Conservation (phyloP, 2,797 vertebrate genomes). For the Xenops minutus region DNA sequence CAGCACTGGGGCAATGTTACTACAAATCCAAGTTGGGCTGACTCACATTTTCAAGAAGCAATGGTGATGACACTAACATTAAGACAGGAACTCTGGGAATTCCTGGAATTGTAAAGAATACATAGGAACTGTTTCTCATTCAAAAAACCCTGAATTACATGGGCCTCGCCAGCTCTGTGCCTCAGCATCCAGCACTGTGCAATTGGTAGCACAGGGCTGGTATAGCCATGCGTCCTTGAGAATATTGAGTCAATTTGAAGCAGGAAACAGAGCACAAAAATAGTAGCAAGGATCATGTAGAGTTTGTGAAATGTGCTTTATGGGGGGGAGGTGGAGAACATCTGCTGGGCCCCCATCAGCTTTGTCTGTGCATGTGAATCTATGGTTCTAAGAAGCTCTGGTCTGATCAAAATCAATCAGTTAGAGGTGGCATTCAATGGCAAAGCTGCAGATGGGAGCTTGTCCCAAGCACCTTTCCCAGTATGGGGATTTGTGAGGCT, state of each 20-base stretch:
- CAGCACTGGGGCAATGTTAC: accelerated
- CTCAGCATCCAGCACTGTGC: accelerated
- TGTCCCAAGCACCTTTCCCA: neutral
- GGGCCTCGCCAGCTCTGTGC: neutral
- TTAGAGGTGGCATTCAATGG: neutral
- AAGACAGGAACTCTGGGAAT: slow-evolving; percentile 40
- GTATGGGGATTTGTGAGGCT: accelerated
- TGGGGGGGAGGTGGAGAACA: neutral
- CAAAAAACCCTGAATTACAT: neutral
- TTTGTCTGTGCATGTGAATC: neutral
- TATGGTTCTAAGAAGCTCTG: neutral
- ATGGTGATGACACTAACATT: neutral
- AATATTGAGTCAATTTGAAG: neutral
- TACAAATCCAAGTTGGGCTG: neutral
- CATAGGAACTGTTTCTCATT: neutral
- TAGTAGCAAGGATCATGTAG: slow-evolving; percentile 7
- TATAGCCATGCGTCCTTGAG: neutral
- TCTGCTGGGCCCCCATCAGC: neutral
- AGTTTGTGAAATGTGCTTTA: slow-evolving; percentile 30
- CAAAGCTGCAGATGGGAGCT: neutral
- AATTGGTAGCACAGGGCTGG: neutral
- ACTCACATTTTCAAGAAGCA: neutral
- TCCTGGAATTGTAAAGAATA: slow-evolving; percentile 36
- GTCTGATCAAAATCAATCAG: neutral
- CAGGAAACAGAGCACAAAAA: slow-evolving; percentile 42